phyloP scores from a whole-genome alignment of 2,888 invertebrate genomes.

The Altica lythri region DNA sequence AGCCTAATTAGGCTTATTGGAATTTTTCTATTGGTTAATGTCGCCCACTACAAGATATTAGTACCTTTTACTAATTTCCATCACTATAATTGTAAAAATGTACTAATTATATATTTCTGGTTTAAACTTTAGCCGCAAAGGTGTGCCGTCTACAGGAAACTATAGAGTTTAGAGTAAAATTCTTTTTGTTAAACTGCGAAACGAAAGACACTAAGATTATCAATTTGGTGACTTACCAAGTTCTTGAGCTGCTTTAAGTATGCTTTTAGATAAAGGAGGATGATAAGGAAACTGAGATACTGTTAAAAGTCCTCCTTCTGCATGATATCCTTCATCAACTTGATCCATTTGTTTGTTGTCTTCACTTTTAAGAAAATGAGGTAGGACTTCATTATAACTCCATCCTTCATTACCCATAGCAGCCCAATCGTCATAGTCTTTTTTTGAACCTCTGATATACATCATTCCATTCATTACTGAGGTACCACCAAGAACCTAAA shows the following conservation, averaged over 20 bases:
- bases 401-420: constrained; percentile 85
- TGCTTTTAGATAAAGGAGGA: constrained; percentile 78
- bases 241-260: constrained; percentile 79
- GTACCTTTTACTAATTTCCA: no score
- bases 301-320: constrained; percentile 75
- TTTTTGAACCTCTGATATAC: constrained; percentile 87
- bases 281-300: constrained; percentile 85
- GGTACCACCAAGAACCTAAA: constrained; percentile 81
- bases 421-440: constrained; percentile 89
- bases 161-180: no score
- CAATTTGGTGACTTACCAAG: constrained; percentile 60
- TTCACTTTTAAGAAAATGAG: constrained; percentile 87
- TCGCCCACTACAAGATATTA: no score
- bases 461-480: constrained; percentile 96
- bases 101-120: no score
- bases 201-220: background rate
- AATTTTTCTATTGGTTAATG: no score
- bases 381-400: constrained; percentile 87
- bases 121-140: no score
- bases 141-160: no score
- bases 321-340: constrained; percentile 79
- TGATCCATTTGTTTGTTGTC: constrained; percentile 73
- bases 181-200: background rate
- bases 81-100: no score
- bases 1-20: no score